Evolutionary conservation across 2,888 invertebrate genomes (phyloP).

Genomic region (Thecophora atra): DNA sequence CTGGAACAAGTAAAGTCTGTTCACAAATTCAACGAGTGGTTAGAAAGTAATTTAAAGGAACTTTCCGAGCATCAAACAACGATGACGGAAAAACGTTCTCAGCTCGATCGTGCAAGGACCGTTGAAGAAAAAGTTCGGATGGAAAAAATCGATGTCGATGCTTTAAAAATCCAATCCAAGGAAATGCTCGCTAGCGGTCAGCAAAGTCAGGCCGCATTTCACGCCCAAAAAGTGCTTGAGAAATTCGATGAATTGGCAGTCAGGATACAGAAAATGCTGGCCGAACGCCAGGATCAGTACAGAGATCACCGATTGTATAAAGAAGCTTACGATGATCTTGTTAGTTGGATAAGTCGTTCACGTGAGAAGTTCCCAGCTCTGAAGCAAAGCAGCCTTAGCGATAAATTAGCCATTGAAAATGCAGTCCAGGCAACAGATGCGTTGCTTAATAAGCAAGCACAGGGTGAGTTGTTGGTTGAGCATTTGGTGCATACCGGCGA

Average conservation of each 20-base stretch:
- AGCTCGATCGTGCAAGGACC: slow-evolving; percentile 84
- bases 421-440: slow-evolving; percentile 88
- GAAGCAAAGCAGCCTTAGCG: slow-evolving; percentile 84
- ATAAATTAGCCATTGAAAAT: slow-evolving; percentile 88
- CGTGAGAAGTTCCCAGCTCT: slow-evolving; percentile 89
- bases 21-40: slow-evolving; percentile 81
- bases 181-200: slow-evolving; percentile 89
- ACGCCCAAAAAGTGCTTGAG: slow-evolving; percentile 85
- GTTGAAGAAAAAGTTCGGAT: slow-evolving; percentile 89
- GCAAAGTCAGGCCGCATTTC: slow-evolving; percentile 82
- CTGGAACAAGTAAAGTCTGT: slow-evolving; percentile 87
- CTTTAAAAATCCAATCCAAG: slow-evolving; percentile 81
- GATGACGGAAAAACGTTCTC: slow-evolving; percentile 85
- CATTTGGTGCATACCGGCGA: slow-evolving; percentile 88
- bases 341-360: slow-evolving; percentile 86
- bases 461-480: slow-evolving; percentile 87
- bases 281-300: slow-evolving; percentile 85
- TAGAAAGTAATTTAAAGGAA: slow-evolving; percentile 79
- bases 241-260: slow-evolving; percentile 83
- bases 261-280: slow-evolving; percentile 78
- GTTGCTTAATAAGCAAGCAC: slow-evolving; percentile 86
- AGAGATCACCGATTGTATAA: slow-evolving; percentile 89
- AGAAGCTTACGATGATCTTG: slow-evolving; percentile 89
- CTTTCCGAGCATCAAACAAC: slow-evolving; percentile 80
- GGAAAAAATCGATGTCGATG: slow-evolving; percentile 90